A percentile compares a stretch with the other conserved stretches of the same genome.
Evolutionary conservation across 1,140 invertebrate genomes (phyloP).

Genomic region (Eurosta solidaginis): DNA sequence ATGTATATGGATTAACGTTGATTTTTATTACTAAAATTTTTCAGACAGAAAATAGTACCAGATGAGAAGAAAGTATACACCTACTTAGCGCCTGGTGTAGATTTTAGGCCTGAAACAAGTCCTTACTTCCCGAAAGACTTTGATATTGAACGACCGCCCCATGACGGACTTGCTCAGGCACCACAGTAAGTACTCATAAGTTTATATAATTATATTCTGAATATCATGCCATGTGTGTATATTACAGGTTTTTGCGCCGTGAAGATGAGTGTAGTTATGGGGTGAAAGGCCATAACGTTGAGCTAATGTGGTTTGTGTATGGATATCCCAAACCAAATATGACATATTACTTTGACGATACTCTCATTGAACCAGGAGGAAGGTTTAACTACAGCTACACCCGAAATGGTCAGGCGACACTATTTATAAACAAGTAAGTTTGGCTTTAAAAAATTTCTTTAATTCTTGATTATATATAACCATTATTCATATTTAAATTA

Average conservation of each 20-base stretch:
- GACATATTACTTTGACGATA: constrained; percentile 84
- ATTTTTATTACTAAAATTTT: constrained; percentile 24
- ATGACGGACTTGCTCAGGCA: constrained; percentile 80
- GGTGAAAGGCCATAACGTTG: constrained; percentile 84
- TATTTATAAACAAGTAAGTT: constrained; percentile 79
- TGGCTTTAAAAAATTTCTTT: neutral
- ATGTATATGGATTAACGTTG: too few relatives aligned
- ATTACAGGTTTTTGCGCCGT: constrained; percentile 78
- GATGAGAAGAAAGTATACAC: constrained; percentile 79
- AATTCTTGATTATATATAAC: neutral
- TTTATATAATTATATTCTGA: neutral
- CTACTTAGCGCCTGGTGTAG: constrained; percentile 78
- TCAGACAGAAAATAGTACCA: constrained; percentile 75
- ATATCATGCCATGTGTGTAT: neutral
- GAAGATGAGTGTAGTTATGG: constrained; percentile 86
- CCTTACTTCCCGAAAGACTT: constrained; percentile 89
- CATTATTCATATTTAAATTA: neutral
- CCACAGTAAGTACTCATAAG: constrained; percentile 63
- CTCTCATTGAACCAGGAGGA: constrained; percentile 79
- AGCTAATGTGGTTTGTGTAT: constrained; percentile 90
- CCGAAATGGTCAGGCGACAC: constrained; percentile 83
- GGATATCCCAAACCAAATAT: constrained; percentile 91
- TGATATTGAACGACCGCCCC: constrained; percentile 82
- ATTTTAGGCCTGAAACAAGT: constrained; percentile 85
- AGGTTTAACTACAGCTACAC: constrained; percentile 85